A percentile compares a stretch with the other conserved stretches of the same genome.
Conservation (phyloP, 1,140 invertebrate species). For the Calosoma granatense region DNA sequence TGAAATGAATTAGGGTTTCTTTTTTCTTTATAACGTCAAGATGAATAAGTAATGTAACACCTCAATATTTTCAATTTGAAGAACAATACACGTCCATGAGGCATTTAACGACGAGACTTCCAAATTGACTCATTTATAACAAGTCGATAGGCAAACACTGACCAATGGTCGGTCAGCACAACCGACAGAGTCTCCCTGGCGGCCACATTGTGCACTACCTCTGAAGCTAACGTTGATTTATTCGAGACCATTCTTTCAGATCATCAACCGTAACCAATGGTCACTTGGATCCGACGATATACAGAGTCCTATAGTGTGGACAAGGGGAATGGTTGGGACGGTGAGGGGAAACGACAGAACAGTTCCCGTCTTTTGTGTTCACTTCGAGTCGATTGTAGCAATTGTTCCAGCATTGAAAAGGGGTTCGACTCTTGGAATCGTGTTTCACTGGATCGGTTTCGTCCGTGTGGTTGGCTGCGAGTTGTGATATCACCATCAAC, state of each 20-base stretch:
- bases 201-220: no score
- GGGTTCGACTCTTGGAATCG: neutral
- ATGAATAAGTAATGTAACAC: no score
- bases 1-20: no score
- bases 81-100: neutral
- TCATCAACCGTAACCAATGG: neutral
- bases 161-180: neutral
- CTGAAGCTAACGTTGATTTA: neutral
- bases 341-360: neutral
- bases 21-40: no score
- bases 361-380: neutral
- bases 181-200: neutral
- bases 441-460: neutral
- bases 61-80: no score
- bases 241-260: neutral
- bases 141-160: neutral
- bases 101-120: neutral
- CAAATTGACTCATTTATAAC: neutral
- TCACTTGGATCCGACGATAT: neutral
- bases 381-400: neutral
- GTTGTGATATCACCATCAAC: no score
- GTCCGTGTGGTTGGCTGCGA: neutral
- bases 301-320: neutral
- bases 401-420: neutral
- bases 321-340: neutral